phyloP scores from a whole-genome alignment of 2,888 invertebrate species.

The Hyposoter didymator region DNA sequence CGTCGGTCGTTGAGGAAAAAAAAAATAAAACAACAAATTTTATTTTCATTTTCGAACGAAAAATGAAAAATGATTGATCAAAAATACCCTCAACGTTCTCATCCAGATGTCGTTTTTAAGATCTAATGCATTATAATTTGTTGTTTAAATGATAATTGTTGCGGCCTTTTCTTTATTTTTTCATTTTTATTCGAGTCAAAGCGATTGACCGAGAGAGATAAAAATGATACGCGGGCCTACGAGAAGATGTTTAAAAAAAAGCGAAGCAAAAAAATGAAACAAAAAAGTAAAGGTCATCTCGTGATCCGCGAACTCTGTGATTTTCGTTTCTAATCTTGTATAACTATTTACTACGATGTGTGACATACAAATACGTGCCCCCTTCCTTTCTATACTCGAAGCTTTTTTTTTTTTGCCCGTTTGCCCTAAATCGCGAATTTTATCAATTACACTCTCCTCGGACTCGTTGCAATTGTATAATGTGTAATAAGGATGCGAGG shows the following conservation, averaged over 20 bases:
- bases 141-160: conserved; percentile 15
- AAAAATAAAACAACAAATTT: conserved; percentile 6
- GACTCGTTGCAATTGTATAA: conserved; percentile 66
- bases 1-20: conserved; percentile 38
- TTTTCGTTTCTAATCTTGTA: conserved; percentile 71
- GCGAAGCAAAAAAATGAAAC: conserved; percentile 44
- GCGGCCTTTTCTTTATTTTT: conserved; percentile 18
- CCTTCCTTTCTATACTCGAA: neutral
- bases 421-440: conserved; percentile 23
- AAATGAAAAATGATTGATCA: conserved; percentile 7
- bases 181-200: conserved; percentile 40
- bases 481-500: conserved; percentile 53
- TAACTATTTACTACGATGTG: conserved; percentile 52
- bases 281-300: conserved; percentile 56
- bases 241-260: conserved; percentile 33
- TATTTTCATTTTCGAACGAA: conserved; percentile 4
- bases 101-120: conserved; percentile 50
- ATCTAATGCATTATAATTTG: conserved; percentile 18
- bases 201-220: conserved; percentile 29
- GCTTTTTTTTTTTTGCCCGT: neutral
- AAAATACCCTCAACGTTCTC: conserved; percentile 45
- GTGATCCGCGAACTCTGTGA: conserved; percentile 76
- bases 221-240: conserved; percentile 33
- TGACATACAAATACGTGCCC: conserved; percentile 27
- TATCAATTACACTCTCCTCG: conserved; percentile 59